Evolutionary conservation across 2,113 vertebrate species (phyloP).

Genomic region (Limnothrissa miodon): DNA sequence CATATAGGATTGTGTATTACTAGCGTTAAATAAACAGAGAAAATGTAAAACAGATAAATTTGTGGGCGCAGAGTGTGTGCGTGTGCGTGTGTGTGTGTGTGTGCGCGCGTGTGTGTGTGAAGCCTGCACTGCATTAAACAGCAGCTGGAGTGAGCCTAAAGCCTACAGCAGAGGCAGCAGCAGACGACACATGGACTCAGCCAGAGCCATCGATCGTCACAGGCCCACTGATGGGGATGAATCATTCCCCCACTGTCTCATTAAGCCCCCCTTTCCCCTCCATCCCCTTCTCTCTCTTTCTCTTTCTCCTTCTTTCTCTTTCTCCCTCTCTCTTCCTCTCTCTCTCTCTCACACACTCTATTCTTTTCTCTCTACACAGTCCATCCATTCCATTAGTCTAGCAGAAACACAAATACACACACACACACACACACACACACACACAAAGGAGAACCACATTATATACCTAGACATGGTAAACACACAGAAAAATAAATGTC

Average conservation of each 20-base stretch:
- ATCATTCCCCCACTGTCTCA: conserved; percentile 53
- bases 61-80: not conserved
- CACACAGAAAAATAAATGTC: not conserved
- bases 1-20: not conserved
- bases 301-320: conserved; percentile 26
- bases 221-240: conserved; percentile 43
- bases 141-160: not conserved
- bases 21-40: not conserved
- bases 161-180: not conserved
- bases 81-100: not conserved
- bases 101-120: not conserved
- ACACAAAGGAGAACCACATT: not conserved
- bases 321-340: conserved; percentile 15
- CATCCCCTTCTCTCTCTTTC: conserved; percentile 22
- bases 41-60: not conserved
- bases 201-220: conserved; percentile 43
- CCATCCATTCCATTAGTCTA: conserved; percentile 21
- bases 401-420: not conserved
- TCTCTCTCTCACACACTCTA: conserved; percentile 7
- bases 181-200: conserved; percentile 23
- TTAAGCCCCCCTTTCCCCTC: conserved; percentile 44
- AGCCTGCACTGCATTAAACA: not conserved
- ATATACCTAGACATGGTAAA: not conserved
- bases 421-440: not conserved
- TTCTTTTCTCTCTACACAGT: not conserved